phyloP scores from a whole-genome alignment of 2,113 vertebrate genomes.

The Tupaia tana region DNA sequence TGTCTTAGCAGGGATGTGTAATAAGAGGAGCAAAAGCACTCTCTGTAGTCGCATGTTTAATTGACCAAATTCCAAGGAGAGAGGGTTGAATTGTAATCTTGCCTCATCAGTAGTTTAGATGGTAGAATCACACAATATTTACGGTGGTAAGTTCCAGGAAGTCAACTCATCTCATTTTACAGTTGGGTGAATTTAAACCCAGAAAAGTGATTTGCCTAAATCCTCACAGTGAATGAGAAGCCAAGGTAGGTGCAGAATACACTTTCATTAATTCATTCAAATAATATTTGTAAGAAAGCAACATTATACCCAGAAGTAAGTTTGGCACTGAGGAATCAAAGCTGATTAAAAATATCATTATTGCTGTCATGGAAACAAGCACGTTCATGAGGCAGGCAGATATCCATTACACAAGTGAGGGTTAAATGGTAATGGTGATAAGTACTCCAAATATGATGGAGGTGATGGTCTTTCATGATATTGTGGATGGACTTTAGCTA shows the following conservation, averaged over 20 bases:
- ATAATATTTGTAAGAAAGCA: neutral
- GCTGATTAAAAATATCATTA: neutral
- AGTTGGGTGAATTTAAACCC: neutral
- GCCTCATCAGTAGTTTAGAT: neutral
- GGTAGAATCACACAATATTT: neutral
- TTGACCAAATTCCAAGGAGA: neutral
- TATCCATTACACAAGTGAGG: no score
- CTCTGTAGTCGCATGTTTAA: neutral
- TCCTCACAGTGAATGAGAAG: neutral
- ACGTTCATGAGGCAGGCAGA: neutral
- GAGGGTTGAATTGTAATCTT: neutral
- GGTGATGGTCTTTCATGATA: neutral
- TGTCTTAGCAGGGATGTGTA: constrained; percentile 7
- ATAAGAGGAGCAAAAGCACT: neutral
- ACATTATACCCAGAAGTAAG: neutral
- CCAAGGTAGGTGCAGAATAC: neutral
- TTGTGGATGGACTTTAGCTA: neutral
- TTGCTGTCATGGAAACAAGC: neutral
- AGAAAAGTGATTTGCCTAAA: neutral
- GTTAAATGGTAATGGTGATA: neutral
- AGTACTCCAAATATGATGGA: neutral
- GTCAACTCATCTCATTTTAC: neutral
- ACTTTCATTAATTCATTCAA: neutral
- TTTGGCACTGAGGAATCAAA: neutral
- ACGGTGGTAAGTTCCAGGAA: neutral